Base-by-base conservation (phyloP, 1,140 invertebrate species). In the Nasonia longicornis region DNA sequence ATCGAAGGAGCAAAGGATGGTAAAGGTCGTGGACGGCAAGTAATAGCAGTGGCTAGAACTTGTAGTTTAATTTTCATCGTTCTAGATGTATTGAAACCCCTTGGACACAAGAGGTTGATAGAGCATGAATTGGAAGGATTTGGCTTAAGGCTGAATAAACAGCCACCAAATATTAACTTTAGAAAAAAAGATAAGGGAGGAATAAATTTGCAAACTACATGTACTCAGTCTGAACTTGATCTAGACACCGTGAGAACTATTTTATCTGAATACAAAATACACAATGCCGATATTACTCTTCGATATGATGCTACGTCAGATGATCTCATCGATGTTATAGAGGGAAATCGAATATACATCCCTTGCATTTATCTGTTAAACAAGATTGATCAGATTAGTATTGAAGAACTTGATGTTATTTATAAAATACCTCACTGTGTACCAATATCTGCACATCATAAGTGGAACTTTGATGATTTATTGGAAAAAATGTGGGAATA, bases 1-100 rank as follows among this genome's bases (percentile, higher is more conserved):
- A 99, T 99, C 88, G 99, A 99, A 92, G 99, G 99, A 84, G 99
- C 99, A n/a, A 99, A 99, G 90, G 99, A 99, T 90, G 97, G 97
- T 63, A 99, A 99, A 91, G 98, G 98, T 92, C 91, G 98, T 91
- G 98, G 99, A 93, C 94, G 98, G 86, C 99, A 99, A 93, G 99
- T 99, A 7, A 99, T 99, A 88, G 98, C 99, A 38, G 99, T 99
- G 0, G 99, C 99, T 0, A 92, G 98, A 82, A 99, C 99, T 0
- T 99, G 98, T 89, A 98, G 97, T 90, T 93, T 99, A 2, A 98
- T 99, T 86, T 99, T 99, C 88, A 99, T 99, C 88, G 98, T 99
- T 2, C 91, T 99, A 31, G 99, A 99, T 91, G 98, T 99, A 1
- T 91, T 99, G 20, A 99, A 99, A 91, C 99, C 99, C 0, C 91